These are phyloP conservation scores for Megatriorchis doriae DNA, from an alignment of 2,113 vertebrate genomes.

Conservation along the genomic window DNA sequence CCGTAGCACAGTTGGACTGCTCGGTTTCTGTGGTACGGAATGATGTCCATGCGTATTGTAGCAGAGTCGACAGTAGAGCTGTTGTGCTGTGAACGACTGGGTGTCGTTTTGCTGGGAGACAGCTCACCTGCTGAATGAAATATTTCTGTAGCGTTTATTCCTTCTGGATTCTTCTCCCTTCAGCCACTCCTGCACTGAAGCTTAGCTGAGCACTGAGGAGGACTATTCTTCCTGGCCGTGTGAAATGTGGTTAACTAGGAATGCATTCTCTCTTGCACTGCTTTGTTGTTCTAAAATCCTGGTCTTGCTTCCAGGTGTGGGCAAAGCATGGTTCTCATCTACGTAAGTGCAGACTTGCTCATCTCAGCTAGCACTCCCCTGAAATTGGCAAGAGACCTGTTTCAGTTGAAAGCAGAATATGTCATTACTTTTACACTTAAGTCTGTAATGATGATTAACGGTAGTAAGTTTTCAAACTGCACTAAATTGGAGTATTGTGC, in stretches of 20 bases:
- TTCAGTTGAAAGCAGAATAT: not conserved
- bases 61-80: not conserved
- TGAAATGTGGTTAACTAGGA: not conserved
- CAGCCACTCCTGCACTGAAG: not conserved
- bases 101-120: not conserved
- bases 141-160: not conserved
- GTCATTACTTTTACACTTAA: not conserved
- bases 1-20: accelerated
- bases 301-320: not conserved
- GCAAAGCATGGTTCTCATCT: not conserved
- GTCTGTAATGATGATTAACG: not conserved
- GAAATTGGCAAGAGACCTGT: not conserved
- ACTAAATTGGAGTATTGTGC: not conserved
- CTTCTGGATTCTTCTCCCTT: not conserved
- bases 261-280: not conserved
- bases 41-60: not conserved
- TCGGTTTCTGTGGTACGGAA: not conserved
- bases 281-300: not conserved
- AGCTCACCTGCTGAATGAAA: not conserved
- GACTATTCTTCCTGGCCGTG: not conserved
- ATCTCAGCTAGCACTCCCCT: not conserved
- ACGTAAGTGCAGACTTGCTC: not conserved
- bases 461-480: not conserved
- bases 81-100: not conserved
- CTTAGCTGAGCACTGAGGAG: not conserved